phyloP scores from a whole-genome alignment of 2,113 vertebrate species.

The Tautogolabrus adspersus region DNA sequence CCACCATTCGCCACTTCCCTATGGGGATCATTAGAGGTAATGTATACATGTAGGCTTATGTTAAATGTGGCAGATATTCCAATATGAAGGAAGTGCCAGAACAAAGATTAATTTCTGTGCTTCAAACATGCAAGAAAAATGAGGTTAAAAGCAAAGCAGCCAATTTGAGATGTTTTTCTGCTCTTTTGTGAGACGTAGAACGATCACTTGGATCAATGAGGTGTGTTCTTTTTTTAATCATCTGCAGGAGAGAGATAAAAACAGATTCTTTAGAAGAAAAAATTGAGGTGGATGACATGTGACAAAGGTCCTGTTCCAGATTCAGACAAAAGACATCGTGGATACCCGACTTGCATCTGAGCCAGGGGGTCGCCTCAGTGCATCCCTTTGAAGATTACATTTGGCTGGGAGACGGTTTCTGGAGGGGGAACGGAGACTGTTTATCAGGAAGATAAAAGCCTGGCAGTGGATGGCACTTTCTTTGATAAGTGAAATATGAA shows the following conservation, averaged over 20 bases:
- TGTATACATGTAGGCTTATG: conserved; percentile 3
- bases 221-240: background rate
- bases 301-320: conserved; percentile 43
- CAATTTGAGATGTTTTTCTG: background rate
- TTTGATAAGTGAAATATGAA: conserved; percentile 58
- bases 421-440: conserved; percentile 34
- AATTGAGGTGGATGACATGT: conserved; percentile 7
- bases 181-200: background rate
- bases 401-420: conserved; percentile 48
- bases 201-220: background rate
- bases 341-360: conserved; percentile 12
- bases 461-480: conserved; percentile 19
- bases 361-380: conserved; percentile 36
- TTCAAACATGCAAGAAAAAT: background rate
- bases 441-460: conserved; percentile 59
- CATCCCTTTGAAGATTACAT: conserved; percentile 66
- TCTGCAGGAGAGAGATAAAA: conserved; percentile 12
- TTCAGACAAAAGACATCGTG: conserved; percentile 37
- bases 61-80: background rate
- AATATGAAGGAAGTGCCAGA: background rate
- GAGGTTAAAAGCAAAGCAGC: background rate
- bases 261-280: background rate
- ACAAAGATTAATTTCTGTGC: background rate
- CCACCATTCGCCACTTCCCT: background rate
- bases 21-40: conserved; percentile 34